Evolutionary conservation across 2,888 invertebrate species (phyloP).

Genomic region (Abscondita cerata): DNA sequence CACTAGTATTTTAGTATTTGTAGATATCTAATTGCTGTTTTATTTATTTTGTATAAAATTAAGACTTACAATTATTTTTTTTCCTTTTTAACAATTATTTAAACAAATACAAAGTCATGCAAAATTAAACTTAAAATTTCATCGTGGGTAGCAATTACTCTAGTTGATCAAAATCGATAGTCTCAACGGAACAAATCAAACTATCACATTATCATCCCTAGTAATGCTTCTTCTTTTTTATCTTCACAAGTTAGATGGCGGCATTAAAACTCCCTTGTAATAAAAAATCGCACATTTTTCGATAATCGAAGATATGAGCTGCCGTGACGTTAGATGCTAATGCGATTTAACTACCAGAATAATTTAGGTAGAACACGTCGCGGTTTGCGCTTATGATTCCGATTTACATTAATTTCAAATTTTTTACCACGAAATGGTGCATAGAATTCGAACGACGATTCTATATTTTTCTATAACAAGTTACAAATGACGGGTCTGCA

Average conservation of each 20-base stretch:
- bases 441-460: constrained; percentile 36
- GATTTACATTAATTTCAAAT: constrained; percentile 61
- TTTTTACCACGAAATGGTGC: constrained; percentile 52
- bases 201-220: no score
- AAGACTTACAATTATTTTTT: no score
- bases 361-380: constrained; percentile 60
- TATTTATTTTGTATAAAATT: no score
- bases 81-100: no score
- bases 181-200: no score
- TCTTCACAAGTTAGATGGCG: background rate
- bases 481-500: constrained; percentile 6
- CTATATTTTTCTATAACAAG: constrained; percentile 22
- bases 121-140: no score
- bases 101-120: no score
- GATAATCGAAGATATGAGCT: constrained; percentile 35
- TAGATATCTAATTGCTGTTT: no score
- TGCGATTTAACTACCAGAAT: constrained; percentile 58
- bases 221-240: no score
- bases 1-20: no score
- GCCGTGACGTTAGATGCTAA: constrained; percentile 59
- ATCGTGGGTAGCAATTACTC: no score
- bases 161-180: no score
- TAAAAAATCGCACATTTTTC: constrained; percentile 1
- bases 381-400: constrained; percentile 61
- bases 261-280: background rate